These are phyloP conservation scores for Chanos chanos DNA, from an alignment of 2,797 vertebrate genomes.

Conservation along the genomic window DNA sequence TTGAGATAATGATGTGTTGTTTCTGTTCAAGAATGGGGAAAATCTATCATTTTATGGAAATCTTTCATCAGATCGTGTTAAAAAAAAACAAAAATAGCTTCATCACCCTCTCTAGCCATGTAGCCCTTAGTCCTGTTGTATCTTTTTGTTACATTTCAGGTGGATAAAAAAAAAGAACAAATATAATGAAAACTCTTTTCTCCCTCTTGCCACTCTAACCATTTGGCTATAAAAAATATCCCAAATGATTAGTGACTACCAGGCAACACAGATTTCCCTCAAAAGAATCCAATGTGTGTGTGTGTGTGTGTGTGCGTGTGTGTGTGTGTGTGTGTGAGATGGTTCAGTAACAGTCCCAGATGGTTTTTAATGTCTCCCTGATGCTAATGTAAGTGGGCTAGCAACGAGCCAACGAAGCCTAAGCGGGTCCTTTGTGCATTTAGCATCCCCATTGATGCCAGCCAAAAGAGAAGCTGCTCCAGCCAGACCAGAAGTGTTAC, in stretches of 20 bases:
- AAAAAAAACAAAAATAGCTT: no score
- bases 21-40: slow-evolving; percentile 24
- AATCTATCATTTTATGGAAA: no score
- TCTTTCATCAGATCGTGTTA: no score
- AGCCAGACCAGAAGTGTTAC: slow-evolving; percentile 48
- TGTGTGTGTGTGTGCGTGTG: slow-evolving; percentile 47
- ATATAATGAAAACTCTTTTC: slow-evolving; percentile 7
- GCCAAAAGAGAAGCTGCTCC: slow-evolving; percentile 58
- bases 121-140: no score
- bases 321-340: no score
- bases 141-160: no score
- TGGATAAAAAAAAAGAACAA: no score
- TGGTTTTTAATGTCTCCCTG: slow-evolving; percentile 60
- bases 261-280: slow-evolving; percentile 51
- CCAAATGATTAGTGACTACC: slow-evolving; percentile 43
- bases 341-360: slow-evolving; percentile 59
- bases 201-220: slow-evolving; percentile 26
- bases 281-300: slow-evolving; percentile 53
- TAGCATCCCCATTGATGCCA: slow-evolving; percentile 38
- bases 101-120: no score
- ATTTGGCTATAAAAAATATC: slow-evolving; percentile 31
- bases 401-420: slow-evolving; percentile 46
- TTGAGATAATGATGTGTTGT: slow-evolving; percentile 24
- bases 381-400: slow-evolving; percentile 55
- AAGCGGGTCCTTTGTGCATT: slow-evolving; percentile 53